Evolutionary conservation across 2,797 vertebrate species (phyloP).

Genomic region (Sitta carolinensis): DNA sequence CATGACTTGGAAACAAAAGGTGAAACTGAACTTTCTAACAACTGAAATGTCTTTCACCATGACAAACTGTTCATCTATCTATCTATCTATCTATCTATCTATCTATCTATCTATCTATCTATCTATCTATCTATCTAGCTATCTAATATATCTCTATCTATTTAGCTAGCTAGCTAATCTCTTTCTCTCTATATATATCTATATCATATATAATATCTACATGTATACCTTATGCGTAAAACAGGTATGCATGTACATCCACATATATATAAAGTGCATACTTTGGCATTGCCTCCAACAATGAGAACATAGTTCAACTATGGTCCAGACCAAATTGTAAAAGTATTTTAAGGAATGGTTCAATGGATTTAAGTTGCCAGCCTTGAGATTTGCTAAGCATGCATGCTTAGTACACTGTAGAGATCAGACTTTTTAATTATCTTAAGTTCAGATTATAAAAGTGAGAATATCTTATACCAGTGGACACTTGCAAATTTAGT

Average conservation of each 20-base stretch:
- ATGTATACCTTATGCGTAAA: not conserved
- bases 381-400: not conserved
- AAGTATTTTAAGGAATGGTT: not conserved
- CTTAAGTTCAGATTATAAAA: not conserved
- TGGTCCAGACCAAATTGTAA: not conserved
- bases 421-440: not conserved
- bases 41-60: not conserved
- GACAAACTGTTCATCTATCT: not conserved
- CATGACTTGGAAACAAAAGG: not conserved
- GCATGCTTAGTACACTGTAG: not conserved
- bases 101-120: not conserved
- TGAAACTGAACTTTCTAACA: not conserved
- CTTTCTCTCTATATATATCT: not conserved
- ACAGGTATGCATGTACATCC: not conserved
- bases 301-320: not conserved
- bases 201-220: not conserved
- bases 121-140: not conserved
- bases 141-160: not conserved
- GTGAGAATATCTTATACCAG: not conserved
- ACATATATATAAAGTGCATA: not conserved
- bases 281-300: not conserved
- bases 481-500: not conserved
- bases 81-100: not conserved
- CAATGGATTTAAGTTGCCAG: not conserved
- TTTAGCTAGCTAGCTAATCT: not conserved